These are phyloP conservation scores for Bombus confusus DNA, from an alignment of 1,140 invertebrate species.

Conservation along the genomic window DNA sequence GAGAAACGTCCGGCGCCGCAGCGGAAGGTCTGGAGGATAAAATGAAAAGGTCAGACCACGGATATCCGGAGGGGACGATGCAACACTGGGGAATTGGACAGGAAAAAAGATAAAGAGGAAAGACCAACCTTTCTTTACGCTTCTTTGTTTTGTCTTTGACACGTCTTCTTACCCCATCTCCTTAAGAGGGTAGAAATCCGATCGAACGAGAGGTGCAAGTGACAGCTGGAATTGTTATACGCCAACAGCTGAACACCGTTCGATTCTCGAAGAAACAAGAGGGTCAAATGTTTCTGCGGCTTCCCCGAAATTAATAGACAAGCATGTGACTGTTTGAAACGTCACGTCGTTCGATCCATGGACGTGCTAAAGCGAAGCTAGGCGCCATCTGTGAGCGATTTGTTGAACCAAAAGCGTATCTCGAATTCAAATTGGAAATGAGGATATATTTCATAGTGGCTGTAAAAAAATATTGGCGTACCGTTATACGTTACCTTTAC, in stretches of 20 bases:
- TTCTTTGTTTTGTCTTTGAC: slow-evolving; percentile 33
- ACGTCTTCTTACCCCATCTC: not conserved
- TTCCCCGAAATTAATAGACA: slow-evolving; percentile 45
- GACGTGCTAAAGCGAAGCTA: too few species aligned
- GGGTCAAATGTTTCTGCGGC: slow-evolving; percentile 27
- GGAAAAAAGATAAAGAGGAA: not conserved
- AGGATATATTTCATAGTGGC: not conserved
- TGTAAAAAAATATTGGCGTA: too few species aligned
- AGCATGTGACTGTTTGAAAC: not conserved
- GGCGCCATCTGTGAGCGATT: not conserved
- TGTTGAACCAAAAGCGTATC: not conserved
- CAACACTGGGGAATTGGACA: not conserved
- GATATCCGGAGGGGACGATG: slow-evolving; percentile 8
- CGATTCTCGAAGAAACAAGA: slow-evolving; percentile 47
- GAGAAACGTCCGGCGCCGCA: too few species aligned
- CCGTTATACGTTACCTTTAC: too few species aligned
- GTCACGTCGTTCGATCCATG: not conserved
- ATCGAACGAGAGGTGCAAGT: slow-evolving; percentile 57
- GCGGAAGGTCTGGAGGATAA: not conserved
- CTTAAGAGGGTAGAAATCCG: slow-evolving; percentile 34
- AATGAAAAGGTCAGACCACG: slow-evolving; percentile 39
- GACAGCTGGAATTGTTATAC: slow-evolving; percentile 64
- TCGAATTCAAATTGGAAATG: not conserved
- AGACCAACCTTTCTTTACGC: not conserved
- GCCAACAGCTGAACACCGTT: slow-evolving; percentile 15